Evolutionary conservation across 2,797 vertebrate species (phyloP).

Genomic region (Synaphobranchus kaupii): DNA sequence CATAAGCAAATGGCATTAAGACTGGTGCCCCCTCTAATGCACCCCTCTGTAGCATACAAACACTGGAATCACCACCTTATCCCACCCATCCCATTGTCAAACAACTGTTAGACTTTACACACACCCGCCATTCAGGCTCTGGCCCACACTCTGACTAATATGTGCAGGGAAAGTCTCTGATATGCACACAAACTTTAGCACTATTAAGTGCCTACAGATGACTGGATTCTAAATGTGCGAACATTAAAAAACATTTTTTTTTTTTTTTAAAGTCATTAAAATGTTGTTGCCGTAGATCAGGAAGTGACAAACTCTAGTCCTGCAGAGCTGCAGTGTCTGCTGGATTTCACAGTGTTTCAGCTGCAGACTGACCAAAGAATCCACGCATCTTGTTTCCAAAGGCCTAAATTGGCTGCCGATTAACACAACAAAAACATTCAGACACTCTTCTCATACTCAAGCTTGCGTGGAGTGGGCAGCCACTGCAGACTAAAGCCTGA

Average conservation of each 20-base stretch:
- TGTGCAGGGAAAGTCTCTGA: background rate
- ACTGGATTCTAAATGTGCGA: no score
- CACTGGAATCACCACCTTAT: background rate
- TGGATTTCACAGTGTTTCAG: background rate
- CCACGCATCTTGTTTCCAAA: no score
- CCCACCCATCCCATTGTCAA: background rate
- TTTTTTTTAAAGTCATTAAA: background rate
- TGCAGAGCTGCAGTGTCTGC: no score
- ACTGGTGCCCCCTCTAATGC: background rate
- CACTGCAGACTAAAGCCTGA: background rate
- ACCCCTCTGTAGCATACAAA: background rate
- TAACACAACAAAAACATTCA: no score
- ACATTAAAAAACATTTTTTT: no score
- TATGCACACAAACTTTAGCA: no score
- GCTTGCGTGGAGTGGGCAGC: background rate
- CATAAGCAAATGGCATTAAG: conserved; percentile 51
- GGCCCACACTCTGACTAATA: background rate
- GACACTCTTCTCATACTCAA: background rate
- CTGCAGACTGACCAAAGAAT: no score
- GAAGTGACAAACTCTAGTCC: background rate
- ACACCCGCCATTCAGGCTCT: background rate
- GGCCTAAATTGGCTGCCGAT: no score
- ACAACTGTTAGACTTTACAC: background rate
- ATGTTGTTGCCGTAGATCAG: background rate
- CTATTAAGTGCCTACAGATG: no score